A percentile compares a stretch with the other conserved stretches of the same genome.
phyloP scores from a whole-genome alignment of 2,797 vertebrate species.

The Pseudochirops corinnae region DNA sequence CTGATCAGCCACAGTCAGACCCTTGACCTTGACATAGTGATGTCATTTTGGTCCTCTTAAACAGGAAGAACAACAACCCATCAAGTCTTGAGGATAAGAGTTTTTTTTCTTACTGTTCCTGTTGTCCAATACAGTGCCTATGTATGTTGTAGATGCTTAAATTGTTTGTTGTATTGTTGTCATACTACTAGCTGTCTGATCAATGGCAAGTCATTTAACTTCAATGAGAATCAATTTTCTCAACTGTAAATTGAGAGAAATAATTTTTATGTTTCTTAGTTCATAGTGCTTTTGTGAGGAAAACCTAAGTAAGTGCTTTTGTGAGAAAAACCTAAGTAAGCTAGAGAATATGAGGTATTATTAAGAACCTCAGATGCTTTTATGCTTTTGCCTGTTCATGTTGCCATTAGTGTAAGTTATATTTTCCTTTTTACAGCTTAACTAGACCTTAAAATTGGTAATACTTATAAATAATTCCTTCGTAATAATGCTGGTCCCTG shows the following conservation, averaged over 20 bases:
- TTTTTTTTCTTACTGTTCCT: neutral
- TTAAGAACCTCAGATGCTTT: neutral
- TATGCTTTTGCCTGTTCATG: neutral
- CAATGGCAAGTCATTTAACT: neutral
- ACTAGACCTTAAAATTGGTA: conserved; percentile 2
- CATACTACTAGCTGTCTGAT: neutral
- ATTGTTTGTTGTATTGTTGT: neutral
- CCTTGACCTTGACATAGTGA: neutral
- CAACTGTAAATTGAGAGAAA: neutral
- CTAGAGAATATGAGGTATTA: neutral
- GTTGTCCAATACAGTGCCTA: neutral
- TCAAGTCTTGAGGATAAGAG: neutral
- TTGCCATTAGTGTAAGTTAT: neutral
- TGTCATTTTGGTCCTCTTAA: neutral
- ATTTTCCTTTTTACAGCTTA: neutral
- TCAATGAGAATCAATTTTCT: neutral
- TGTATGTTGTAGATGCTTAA: neutral
- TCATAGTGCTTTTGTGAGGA: neutral
- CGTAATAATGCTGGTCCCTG: neutral
- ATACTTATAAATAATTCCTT: conserved; percentile 26
- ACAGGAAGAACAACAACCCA: neutral
- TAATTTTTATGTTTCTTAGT: neutral
- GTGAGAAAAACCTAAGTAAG: neutral
- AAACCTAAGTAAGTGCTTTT: neutral
- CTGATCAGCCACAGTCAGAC: neutral